These are phyloP conservation scores for Standfussiana lucernea DNA, from an alignment of 2,888 invertebrate genomes.

Conservation along the genomic window DNA sequence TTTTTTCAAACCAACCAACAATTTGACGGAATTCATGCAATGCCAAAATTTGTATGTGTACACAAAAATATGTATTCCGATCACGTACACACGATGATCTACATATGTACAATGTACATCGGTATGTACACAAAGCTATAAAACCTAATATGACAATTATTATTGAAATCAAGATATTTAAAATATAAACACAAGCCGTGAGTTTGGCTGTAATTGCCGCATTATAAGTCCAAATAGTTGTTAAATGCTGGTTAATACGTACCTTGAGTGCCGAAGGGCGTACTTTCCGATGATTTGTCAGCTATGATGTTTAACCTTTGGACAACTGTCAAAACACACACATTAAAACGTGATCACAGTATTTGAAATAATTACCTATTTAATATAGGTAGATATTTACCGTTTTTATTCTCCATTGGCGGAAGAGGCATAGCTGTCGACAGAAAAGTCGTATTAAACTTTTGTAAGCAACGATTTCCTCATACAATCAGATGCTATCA, in stretches of 20 bases:
- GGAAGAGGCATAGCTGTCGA: conserved; percentile 85
- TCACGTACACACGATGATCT: conserved; percentile 15
- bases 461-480: conserved; percentile 36
- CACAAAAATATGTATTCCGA: conserved; percentile 16
- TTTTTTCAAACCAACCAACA: not conserved
- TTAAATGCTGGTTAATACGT: conserved; percentile 66
- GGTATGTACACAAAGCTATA: conserved; percentile 29
- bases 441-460: conserved; percentile 45
- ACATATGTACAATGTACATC: not conserved
- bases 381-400: conserved; percentile 69
- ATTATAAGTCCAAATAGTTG: conserved; percentile 59
- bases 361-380: conserved; percentile 26
- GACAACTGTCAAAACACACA: conserved; percentile 78
- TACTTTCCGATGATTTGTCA: conserved; percentile 85
- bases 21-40: not conserved
- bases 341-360: conserved; percentile 46
- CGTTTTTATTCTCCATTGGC: conserved; percentile 85
- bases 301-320: conserved; percentile 87
- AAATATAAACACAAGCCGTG: conserved; percentile 50
- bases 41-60: not conserved
- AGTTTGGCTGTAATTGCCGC: conserved; percentile 61
- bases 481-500: conserved; percentile 26
- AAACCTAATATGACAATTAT: conserved; percentile 38
- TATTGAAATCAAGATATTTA: conserved; percentile 63
- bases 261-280: conserved; percentile 88